Percentiles rank a stretch among this genome's conserved stretches.
phyloP scores from a whole-genome alignment of 2,888 invertebrate genomes.

The Epinotia demarniana region DNA sequence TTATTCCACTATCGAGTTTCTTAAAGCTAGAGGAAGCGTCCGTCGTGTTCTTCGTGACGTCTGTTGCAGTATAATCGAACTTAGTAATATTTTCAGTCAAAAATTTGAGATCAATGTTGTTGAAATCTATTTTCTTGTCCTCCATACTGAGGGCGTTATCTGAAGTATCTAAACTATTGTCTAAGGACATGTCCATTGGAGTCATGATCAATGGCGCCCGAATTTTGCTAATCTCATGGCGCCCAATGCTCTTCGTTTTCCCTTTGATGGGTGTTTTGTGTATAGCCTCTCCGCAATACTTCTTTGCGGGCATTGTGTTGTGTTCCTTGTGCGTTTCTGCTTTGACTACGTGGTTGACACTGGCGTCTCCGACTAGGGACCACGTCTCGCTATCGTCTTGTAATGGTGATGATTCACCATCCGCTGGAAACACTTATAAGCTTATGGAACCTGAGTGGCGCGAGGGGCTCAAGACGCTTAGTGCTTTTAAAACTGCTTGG shows the following conservation, averaged over 20 bases:
- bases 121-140: constrained; percentile 78
- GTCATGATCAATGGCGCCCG: constrained; percentile 61
- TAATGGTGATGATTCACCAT: constrained; percentile 61
- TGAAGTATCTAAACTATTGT: constrained; percentile 71
- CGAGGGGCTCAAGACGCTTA: too few relatives aligned
- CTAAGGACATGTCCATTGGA: constrained; percentile 74
- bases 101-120: constrained; percentile 78
- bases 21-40: constrained; percentile 72
- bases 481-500: too few relatives aligned
- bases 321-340: constrained; percentile 56
- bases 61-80: constrained; percentile 61
- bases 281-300: constrained; percentile 55
- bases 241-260: constrained; percentile 63
- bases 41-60: constrained; percentile 59
- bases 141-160: constrained; percentile 72
- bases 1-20: constrained; percentile 77
- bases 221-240: constrained; percentile 78
- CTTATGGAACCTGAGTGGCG: neutral
- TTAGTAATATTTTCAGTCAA: constrained; percentile 75
- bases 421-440: constrained; percentile 58
- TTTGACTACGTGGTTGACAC: constrained; percentile 63
- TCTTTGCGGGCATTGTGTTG: constrained; percentile 62
- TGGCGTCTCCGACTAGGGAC: constrained; percentile 69
- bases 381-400: constrained; percentile 59
- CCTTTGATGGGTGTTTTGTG: constrained; percentile 73